Evolutionary conservation across 1,140 invertebrate genomes (phyloP), one percentile per base, ranked within the genome.

Genomic region (Bombus breviceps): DNA sequence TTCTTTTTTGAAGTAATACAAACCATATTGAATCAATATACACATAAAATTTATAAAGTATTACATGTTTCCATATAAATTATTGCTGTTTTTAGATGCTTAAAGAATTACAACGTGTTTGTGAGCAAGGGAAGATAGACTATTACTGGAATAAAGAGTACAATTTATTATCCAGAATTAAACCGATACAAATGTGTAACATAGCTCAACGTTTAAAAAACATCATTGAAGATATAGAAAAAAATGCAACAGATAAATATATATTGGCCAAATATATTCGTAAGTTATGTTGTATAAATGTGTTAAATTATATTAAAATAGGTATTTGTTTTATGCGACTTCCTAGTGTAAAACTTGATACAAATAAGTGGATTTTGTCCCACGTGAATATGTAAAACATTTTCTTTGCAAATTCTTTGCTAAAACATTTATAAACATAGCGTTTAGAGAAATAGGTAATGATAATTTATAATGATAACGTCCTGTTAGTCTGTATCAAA

Each of bases 1-100:
- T 68, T 88, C 3, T 85, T 92, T 25, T 77, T 85, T 34, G 75
- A 13, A 39, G 88, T 85, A 81, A 83, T 62, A 25, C 74, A 32
- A 59, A 66, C 34, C 12, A 10, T 53, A 41, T 59, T n/a, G 3
- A 75, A 43, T 39, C 1, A 39, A 39, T 39, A 39, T 18, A 18
- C n/a, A 10, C 10, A 3, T 25, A 86, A 64, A 59, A 83, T 78
- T 71, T 72, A 32, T 32, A 73, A 53, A 84, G n/a, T 15, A 74
- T 73, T 37, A 74, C 28, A 83, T 83, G 74, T 37, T 69, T 77
- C 34, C 59, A 34, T 73, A 57, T 47, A 0, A 57, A 85, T 74
- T n/a, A 41, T 39, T 79, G 68, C 25, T n/a, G 12, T 69, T 86
- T 89, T 18, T 59, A 94, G 93, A 93, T 94, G 92, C 73, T 94